Evolutionary conservation across 2,797 vertebrate species (phyloP).

Genomic region (Halcyon smyrnensis): DNA sequence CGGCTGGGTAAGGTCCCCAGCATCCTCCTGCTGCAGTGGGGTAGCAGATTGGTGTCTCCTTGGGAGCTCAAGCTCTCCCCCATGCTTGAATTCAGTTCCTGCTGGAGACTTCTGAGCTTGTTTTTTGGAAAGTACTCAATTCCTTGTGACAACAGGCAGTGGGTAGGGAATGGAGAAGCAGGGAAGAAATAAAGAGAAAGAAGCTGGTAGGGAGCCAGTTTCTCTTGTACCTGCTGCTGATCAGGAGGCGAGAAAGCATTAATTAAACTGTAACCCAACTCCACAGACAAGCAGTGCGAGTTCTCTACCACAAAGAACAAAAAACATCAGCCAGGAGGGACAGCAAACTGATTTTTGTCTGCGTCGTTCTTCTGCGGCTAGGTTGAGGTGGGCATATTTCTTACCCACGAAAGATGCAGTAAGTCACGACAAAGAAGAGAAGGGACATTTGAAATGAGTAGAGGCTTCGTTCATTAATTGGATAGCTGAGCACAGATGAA

Average conservation of each 20-base stretch:
- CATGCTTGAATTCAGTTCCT: not conserved
- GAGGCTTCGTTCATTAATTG: not conserved
- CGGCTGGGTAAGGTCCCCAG: not conserved
- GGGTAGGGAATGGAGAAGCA: not conserved
- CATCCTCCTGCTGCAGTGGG: fast-evolving
- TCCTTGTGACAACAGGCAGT: not conserved
- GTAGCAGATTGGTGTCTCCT: fast-evolving
- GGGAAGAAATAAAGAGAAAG: not conserved
- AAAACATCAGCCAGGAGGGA: not conserved
- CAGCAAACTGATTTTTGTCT: not conserved
- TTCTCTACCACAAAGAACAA: not conserved
- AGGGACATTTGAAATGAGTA: not conserved
- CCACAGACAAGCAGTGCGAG: fast-evolving
- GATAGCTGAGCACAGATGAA: not conserved
- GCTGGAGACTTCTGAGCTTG: not conserved
- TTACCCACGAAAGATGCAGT: not conserved
- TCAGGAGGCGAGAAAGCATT: not conserved
- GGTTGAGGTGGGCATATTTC: not conserved
- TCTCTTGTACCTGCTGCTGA: not conserved
- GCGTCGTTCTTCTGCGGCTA: not conserved
- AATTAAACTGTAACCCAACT: not conserved
- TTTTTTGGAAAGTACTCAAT: not conserved
- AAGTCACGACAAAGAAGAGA: not conserved
- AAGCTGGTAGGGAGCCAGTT: not conserved
- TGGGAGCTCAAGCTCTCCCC: not conserved